Evolutionary conservation across 2,888 invertebrate genomes (phyloP).

Genomic region (Lasioglossum pauxillum): DNA sequence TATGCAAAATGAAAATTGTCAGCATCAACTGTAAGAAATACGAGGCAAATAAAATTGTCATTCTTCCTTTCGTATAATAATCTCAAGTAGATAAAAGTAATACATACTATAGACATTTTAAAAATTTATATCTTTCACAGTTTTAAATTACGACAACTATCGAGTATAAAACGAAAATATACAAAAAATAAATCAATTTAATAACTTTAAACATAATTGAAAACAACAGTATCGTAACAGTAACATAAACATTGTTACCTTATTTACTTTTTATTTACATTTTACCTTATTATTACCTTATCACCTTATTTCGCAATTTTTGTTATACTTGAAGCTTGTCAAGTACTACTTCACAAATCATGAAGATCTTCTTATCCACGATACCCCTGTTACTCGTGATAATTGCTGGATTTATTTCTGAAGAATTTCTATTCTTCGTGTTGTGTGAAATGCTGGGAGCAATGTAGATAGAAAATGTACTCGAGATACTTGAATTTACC

Average conservation of each 20-base stretch:
- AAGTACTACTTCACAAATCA: conserved; percentile 18
- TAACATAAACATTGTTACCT: not conserved
- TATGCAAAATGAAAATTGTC: too few species aligned
- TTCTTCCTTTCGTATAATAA: too few species aligned
- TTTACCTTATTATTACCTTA: too few species aligned
- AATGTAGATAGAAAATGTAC: not conserved
- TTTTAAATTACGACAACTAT: too few species aligned
- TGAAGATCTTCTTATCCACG: conserved; percentile 23
- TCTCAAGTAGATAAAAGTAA: too few species aligned
- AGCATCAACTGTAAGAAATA: not conserved
- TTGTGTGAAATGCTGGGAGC: not conserved
- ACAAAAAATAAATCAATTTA: not conserved
- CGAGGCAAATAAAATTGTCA: too few species aligned
- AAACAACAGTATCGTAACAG: not conserved
- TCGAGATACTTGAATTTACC: not conserved
- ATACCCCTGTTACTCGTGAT: not conserved
- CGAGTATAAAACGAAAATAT: too few species aligned
- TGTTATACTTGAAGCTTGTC: not conserved
- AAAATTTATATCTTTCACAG: too few species aligned
- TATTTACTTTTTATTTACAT: too few species aligned
- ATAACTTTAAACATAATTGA: not conserved
- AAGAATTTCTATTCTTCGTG: not conserved
- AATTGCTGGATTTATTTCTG: too few species aligned
- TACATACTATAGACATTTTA: too few species aligned
- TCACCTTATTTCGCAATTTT: not conserved